Conservation (phyloP, 2,113 vertebrate genomes). For the Apteryx mantelli region DNA sequence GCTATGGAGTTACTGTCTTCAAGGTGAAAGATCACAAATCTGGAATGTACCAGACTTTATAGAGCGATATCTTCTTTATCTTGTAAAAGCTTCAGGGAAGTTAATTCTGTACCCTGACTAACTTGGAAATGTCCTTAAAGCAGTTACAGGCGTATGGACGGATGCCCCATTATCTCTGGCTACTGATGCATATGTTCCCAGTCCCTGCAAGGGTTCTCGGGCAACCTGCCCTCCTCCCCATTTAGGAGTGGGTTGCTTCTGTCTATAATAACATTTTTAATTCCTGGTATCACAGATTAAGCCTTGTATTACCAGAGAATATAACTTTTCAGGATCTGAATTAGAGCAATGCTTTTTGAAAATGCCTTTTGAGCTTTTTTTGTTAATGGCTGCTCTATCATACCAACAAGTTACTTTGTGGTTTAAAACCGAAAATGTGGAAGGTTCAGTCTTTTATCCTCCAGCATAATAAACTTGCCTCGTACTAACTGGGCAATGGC, state of each 20-base stretch:
- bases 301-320: neutral
- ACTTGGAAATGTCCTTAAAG: neutral
- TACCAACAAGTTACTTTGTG: neutral
- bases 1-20: neutral
- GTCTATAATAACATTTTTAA: neutral
- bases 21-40: neutral
- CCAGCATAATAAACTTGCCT: neutral
- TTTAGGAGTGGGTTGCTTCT: neutral
- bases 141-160: neutral
- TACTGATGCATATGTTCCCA: neutral
- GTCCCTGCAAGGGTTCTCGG: neutral
- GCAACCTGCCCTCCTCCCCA: neutral
- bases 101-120: neutral
- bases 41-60: neutral
- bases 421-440: neutral
- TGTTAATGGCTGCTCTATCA: neutral
- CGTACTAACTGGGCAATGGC: neutral
- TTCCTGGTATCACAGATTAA: neutral
- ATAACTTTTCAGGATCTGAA: neutral
- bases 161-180: neutral
- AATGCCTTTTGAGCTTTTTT: neutral
- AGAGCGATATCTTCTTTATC: neutral
- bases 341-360: neutral
- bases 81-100: neutral
- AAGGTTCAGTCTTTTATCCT: neutral